Evolutionary conservation across 2,888 invertebrate genomes (phyloP), one percentile per base, ranked within the genome.

Genomic region (Synanthedon andrenaeformis): DNA sequence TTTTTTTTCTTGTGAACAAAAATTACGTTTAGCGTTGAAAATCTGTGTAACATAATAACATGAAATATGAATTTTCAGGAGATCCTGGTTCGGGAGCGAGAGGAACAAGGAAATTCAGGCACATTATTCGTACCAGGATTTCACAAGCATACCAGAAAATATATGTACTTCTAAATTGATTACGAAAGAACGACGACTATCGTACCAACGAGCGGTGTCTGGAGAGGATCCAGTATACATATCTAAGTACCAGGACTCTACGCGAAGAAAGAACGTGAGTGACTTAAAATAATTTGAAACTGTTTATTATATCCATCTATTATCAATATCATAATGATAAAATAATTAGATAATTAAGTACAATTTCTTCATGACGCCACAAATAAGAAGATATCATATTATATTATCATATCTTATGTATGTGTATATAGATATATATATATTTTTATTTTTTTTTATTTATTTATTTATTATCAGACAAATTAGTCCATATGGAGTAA

Each of bases 121-220:
- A 2, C 70, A 70, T 42, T 70, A 77, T 28, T 79, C 82, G 0
- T 75, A 74, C 56, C 80, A 82, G 53, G 84, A 84, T 57, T 75
- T 78, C 59, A 71, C 74, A 0, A 67, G 74, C 8, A 79, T 79
- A 50, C 75, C 80, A 0, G 81, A 79, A 51, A 71, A 71, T 52
- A 56, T 58, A 2, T 62, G 61, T 13, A 66, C 62, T 2, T 57
- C 69, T 3, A 70, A 64, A 42, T 59, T 58, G 0, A 82, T 82
- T 53, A 67, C 66, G 6, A 82, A 82, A 53, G 83, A 82, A 0
- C 68, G 86, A 8, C 64, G 86, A 53, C 61, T 84, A n/a, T 85
- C 86, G 0, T 86, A 86, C 58, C 83, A 84, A 62, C 69, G 85
- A 10, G 86, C 86, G 0, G 84, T 86, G 2, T 86, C 86, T 0